These are phyloP conservation scores for Periphyllus acericola DNA, from an alignment of 2,888 invertebrate genomes.

Conservation along the genomic window DNA sequence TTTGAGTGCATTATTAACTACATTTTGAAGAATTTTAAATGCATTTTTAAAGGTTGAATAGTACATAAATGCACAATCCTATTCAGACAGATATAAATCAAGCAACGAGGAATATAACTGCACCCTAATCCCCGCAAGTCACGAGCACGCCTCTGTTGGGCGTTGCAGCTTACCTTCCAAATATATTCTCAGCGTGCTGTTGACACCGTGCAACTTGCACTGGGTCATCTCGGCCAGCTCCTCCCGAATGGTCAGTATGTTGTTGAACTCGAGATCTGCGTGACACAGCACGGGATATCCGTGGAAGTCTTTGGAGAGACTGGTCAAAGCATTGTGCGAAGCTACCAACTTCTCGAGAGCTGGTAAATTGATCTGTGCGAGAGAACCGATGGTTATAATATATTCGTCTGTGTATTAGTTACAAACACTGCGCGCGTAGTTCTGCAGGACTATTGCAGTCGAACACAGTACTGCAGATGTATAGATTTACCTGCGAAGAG, in stretches of 20 bases:
- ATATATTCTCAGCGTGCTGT: conserved; percentile 79
- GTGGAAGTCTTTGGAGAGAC: conserved; percentile 82
- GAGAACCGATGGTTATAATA: neutral
- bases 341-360: conserved; percentile 80
- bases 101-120: too few relatives aligned
- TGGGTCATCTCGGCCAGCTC: conserved; percentile 83
- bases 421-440: neutral
- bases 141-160: too few relatives aligned
- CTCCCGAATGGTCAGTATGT: conserved; percentile 77
- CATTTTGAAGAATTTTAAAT: too few relatives aligned
- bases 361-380: conserved; percentile 79
- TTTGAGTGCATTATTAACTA: too few relatives aligned
- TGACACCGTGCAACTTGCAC: conserved; percentile 83
- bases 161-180: conserved; percentile 75
- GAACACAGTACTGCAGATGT: too few relatives aligned
- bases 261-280: conserved; percentile 82
- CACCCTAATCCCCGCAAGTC: too few relatives aligned
- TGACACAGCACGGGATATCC: conserved; percentile 83
- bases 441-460: too few relatives aligned
- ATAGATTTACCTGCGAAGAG: conserved; percentile 77
- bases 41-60: too few relatives aligned
- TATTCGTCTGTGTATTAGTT: neutral
- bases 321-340: conserved; percentile 80
- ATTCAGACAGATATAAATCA: too few relatives aligned
- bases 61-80: too few relatives aligned